These are phyloP conservation scores for Lepisosteus osseus DNA, from an alignment of 2,113 vertebrate genomes.

Conservation along the genomic window DNA sequence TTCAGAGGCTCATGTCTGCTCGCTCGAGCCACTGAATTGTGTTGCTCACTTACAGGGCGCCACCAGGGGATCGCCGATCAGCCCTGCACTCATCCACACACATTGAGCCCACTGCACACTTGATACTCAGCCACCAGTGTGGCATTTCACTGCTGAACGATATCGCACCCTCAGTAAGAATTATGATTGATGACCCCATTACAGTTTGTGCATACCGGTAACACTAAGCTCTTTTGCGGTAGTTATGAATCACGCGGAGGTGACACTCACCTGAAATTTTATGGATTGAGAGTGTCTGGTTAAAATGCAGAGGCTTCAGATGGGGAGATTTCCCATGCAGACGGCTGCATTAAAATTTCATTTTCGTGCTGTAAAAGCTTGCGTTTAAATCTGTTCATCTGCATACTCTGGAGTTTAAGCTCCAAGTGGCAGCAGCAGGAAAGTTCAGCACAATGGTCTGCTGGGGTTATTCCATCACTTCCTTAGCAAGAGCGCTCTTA, in stretches of 20 bases:
- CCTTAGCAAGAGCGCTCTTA: no score
- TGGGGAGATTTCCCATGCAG: slow-evolving; percentile 4
- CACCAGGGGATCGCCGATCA: neutral
- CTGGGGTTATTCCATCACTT: no score
- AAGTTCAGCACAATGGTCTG: no score
- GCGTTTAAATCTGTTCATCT: slow-evolving; percentile 4
- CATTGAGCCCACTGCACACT: slow-evolving; percentile 1
- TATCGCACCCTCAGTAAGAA: slow-evolving; percentile 24
- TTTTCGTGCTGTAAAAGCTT: slow-evolving; percentile 4
- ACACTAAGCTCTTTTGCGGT: slow-evolving; percentile 20
- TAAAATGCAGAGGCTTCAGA: neutral
- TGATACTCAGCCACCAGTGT: slow-evolving; percentile 29
- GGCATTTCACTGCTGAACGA: slow-evolving; percentile 28
- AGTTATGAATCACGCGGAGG: slow-evolving; percentile 20
- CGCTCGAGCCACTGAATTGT: slow-evolving; percentile 28
- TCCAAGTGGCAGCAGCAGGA: neutral
- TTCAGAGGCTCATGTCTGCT: slow-evolving; percentile 22
- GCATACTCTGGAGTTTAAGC: neutral
- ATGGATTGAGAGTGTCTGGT: slow-evolving; percentile 22
- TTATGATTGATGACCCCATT: slow-evolving; percentile 39
- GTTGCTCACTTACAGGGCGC: neutral
- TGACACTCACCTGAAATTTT: slow-evolving; percentile 16
- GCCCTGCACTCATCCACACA: slow-evolving; percentile 10
- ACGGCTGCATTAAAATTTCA: slow-evolving; percentile 12
- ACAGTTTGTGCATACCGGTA: slow-evolving; percentile 29